Base-by-base conservation (phyloP, 37 sponge, comb jelly and placozoan species). In the Geodia barretti region DNA sequence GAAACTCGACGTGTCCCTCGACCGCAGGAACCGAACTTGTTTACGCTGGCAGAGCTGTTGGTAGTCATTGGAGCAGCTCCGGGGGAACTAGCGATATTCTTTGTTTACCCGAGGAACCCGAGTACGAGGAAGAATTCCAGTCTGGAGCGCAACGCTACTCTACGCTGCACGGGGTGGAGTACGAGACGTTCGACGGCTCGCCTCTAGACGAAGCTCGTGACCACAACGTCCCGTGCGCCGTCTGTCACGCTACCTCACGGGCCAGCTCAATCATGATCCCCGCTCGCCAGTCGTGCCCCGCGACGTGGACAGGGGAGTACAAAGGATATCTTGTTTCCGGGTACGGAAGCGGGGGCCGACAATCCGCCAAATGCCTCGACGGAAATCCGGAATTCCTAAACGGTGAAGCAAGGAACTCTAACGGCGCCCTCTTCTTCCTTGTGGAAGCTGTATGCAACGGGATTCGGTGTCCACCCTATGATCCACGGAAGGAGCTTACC, bases 281-380 rank as follows among this genome's bases (percentile, higher is more conserved):
- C 36, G 86, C 78, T 39, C 59, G 33, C 14, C 24, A 31, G n/a
- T 7, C 4, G 2, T 85, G 86, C 39, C 72, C 79, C 33, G 9
- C 60, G 5, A 39, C 40, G 33, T 85, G 86, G 86, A 85, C 86
- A 38, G 23, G 20, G 29, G 86, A 85, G 70, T 85, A 85, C 47
- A 43, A 38, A 71, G 86, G 86, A 28, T 78, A 75, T 37, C 79
- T 85, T 28, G 43, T 85, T 72, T 41, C 71, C 34, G 75, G n/a
- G n/a, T n/a, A n/a, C n/a, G n/a, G n/a, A n/a, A n/a, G n/a, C n/a
- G n/a, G n/a, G n/a, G n/a, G n/a, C n/a, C n/a, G n/a, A n/a, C n/a
- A n/a, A n/a, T n/a, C n/a, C n/a, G n/a, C n/a, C n/a, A n/a, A n/a
- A n/a, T n/a, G n/a, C n/a, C n/a, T n/a, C n/a, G n/a, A n/a, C n/a